Percentiles rank a stretch among this genome's conserved stretches.
Evolutionary conservation across 2,888 invertebrate genomes (phyloP).

Genomic region (Scelioninae gen. 1): DNA sequence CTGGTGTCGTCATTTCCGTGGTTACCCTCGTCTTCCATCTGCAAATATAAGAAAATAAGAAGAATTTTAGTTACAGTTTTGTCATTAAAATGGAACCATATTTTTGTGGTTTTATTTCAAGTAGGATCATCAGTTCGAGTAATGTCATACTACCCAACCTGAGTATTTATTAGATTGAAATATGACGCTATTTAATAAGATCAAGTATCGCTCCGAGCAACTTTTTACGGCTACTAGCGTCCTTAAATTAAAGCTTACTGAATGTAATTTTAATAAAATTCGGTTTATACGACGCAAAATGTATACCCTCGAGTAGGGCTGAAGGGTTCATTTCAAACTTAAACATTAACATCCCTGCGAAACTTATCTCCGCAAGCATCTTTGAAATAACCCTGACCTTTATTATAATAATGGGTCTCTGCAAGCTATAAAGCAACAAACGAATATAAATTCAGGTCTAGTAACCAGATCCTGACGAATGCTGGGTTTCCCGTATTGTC

Average conservation of each 20-base stretch:
- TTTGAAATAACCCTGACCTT: conserved; percentile 54
- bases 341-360: conserved; percentile 51
- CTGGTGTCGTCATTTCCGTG: conserved; percentile 99
- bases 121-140: not conserved
- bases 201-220: conserved; percentile 1
- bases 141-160: conserved; percentile 12
- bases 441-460: conserved; percentile 52
- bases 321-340: conserved; percentile 49
- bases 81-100: not conserved
- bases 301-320: conserved; percentile 4
- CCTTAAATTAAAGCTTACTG: conserved; percentile 41
- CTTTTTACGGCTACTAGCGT: conserved; percentile 4
- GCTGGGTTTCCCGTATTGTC: too few species aligned
- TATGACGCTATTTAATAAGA: conserved; percentile 11
- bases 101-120: too few species aligned
- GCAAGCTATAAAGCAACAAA: conserved; percentile 50
- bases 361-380: conserved; percentile 49
- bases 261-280: conserved; percentile 61
- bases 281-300: conserved; percentile 35
- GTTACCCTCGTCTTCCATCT: conserved; percentile 99
- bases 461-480: conserved; percentile 42
- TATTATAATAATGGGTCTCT: conserved; percentile 59
- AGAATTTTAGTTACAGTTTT: conserved; percentile 2
- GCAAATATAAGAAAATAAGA: conserved; percentile 79
- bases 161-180: conserved; percentile 21